Percentiles rank a stretch among this genome's conserved stretches.
phyloP scores from a whole-genome alignment of 1,140 invertebrate genomes.

The Drosophila sp. region DNA sequence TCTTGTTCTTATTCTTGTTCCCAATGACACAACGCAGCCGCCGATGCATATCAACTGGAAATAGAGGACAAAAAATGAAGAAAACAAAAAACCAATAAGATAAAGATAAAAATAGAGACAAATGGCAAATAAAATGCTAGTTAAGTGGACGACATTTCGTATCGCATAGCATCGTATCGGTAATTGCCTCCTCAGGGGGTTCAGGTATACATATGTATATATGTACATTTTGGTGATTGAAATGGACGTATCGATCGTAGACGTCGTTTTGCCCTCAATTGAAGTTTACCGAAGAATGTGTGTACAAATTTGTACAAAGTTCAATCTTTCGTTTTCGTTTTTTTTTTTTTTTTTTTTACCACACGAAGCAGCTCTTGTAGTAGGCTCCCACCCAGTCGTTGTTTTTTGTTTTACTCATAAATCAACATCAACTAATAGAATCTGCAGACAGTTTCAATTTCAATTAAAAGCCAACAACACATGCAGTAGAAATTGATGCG shows the following conservation, averaged over 20 bases:
- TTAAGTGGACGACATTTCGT: not conserved
- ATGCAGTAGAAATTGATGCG: slow-evolving; percentile 63
- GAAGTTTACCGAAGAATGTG: slow-evolving; percentile 65
- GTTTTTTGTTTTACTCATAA: slow-evolving; percentile 38
- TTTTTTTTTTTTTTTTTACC: slow-evolving; percentile 29
- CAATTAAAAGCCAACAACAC: slow-evolving; percentile 59
- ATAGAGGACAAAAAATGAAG: slow-evolving; percentile 6
- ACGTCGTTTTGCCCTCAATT: slow-evolving; percentile 32
- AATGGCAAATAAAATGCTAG: slow-evolving; percentile 3
- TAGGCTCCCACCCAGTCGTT: not conserved
- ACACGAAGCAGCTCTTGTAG: not conserved
- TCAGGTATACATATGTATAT: not conserved
- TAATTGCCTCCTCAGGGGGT: not conserved
- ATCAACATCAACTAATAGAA: slow-evolving; percentile 77
- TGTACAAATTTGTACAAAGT: slow-evolving; percentile 24
- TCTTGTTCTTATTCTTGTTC: slow-evolving; percentile 39
- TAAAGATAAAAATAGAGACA: not conserved
- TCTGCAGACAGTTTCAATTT: slow-evolving; percentile 79
- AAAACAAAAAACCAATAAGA: not conserved
- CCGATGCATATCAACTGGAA: slow-evolving; percentile 76
- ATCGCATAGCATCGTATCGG: not conserved
- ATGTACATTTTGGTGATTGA: slow-evolving; percentile 62
- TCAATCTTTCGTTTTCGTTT: slow-evolving; percentile 14
- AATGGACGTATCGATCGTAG: slow-evolving; percentile 31
- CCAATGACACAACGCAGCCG: slow-evolving; percentile 31